These are phyloP conservation scores for Buceros bicornis DNA, from an alignment of 2,797 vertebrate species.

Conservation along the genomic window DNA sequence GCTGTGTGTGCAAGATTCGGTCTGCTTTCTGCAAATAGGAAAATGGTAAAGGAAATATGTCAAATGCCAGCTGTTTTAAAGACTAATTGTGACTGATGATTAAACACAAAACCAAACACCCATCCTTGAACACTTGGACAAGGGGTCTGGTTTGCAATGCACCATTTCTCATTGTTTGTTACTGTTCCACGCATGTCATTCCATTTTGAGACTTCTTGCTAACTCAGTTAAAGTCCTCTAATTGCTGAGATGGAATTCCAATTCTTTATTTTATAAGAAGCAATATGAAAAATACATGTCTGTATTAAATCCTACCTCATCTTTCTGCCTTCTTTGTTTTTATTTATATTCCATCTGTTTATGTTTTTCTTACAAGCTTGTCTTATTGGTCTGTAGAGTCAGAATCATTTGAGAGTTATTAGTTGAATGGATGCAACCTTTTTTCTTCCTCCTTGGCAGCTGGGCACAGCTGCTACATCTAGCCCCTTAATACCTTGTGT, in stretches of 20 bases:
- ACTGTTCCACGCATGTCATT: background rate
- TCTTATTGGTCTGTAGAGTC: background rate
- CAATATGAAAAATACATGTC: background rate
- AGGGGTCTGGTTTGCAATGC: background rate
- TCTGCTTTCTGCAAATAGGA: background rate
- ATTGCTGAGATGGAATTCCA: background rate
- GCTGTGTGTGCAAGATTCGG: background rate
- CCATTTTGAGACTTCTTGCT: background rate
- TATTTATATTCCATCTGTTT: background rate
- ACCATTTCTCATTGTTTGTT: background rate
- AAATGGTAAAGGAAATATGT: background rate
- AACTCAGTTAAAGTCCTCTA: background rate
- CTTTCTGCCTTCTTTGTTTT: background rate
- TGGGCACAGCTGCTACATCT: no score
- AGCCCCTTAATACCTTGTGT: no score
- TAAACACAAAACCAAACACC: background rate
- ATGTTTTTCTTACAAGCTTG: background rate
- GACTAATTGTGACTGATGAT: background rate
- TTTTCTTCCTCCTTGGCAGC: background rate
- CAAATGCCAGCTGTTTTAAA: background rate
- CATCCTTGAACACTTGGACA: background rate
- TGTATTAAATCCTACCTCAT: background rate
- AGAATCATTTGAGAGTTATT: background rate
- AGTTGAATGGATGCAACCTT: background rate
- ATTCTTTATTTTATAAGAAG: background rate